phyloP scores from a whole-genome alignment of 2,113 vertebrate species.

The Hyla sarda region DNA sequence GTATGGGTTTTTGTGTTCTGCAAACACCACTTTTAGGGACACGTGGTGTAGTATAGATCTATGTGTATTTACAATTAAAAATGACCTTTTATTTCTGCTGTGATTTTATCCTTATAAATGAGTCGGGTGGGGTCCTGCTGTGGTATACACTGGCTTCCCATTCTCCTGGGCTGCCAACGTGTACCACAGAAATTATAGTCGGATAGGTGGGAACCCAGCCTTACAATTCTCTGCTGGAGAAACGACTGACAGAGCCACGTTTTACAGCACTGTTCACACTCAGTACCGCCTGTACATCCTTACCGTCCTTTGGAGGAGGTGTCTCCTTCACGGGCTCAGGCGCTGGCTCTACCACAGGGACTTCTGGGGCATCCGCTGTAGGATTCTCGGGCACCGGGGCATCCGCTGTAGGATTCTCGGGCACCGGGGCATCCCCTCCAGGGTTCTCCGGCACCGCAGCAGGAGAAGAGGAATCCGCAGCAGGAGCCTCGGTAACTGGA shows the following conservation, averaged over 20 bases:
- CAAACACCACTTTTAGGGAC: too few relatives aligned
- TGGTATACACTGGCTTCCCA: too few relatives aligned
- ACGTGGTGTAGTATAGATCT: too few relatives aligned
- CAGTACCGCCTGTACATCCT: not conserved
- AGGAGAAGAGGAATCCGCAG: not conserved
- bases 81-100: too few relatives aligned
- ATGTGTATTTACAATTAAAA: too few relatives aligned
- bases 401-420: not conserved
- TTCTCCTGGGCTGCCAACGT: too few relatives aligned
- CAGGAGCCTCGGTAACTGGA: not conserved
- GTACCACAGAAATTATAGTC: too few relatives aligned
- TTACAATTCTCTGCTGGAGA: too few relatives aligned
- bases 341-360: not conserved
- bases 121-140: too few relatives aligned
- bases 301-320: conserved; percentile 33
- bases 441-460: not conserved
- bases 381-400: not conserved
- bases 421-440: not conserved
- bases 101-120: too few relatives aligned
- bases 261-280: not conserved
- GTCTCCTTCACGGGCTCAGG: conserved; percentile 13
- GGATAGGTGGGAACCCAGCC: too few relatives aligned
- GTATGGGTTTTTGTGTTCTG: too few relatives aligned
- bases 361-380: not conserved
- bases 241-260: not conserved